Evolutionary conservation across 2,888 invertebrate genomes (phyloP), one percentile per base, ranked within the genome.

Genomic region (Tuberolachnus salignus): DNA sequence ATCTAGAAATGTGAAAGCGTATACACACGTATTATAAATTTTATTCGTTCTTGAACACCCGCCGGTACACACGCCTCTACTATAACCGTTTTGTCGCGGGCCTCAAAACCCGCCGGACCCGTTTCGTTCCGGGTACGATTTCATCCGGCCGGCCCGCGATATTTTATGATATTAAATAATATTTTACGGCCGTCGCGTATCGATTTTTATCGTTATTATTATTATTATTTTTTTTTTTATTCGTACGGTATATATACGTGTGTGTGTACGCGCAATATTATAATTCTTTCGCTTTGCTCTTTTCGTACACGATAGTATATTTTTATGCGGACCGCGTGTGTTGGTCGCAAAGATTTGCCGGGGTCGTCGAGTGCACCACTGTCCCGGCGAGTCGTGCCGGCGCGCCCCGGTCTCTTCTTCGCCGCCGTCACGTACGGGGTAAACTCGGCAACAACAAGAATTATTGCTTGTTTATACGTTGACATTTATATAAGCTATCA

Each of bases 391-490:
- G 59, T 59, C 34, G 34, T 6, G n/a, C 16, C 3, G 9, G 21
- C 55, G 3, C 21, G 26, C 13, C 14, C 34, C 34, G 34, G 3
- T 34, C 6, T 34, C 34, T 6, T 34, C 34, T 34, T 21, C 55
- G 55, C 55, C 1, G 19, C 8, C 14, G 10, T 9, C 19, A 2
- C 21, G 14, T 66, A 66, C 21, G 16, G 23, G 71, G 57, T 46
- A 59, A 55, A 57, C 72, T 51, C 55, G 55, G 72, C 21, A 74
- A 64, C 75, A 19, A 67, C 69, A 78, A 78, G 67, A 78, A 69
- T 78, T 78, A 78, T 78, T 69, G 78, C 78, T 78, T 69, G 78
- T 78, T 78, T 78, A 78, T 78, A 78, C 78, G 78, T 78, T 69
- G 78, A 78, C 78, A 51, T 78, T 78, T 78, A 69, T 69, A 59